phyloP scores from a whole-genome alignment of 2,888 invertebrate genomes.

The Lithophane leautieri region DNA sequence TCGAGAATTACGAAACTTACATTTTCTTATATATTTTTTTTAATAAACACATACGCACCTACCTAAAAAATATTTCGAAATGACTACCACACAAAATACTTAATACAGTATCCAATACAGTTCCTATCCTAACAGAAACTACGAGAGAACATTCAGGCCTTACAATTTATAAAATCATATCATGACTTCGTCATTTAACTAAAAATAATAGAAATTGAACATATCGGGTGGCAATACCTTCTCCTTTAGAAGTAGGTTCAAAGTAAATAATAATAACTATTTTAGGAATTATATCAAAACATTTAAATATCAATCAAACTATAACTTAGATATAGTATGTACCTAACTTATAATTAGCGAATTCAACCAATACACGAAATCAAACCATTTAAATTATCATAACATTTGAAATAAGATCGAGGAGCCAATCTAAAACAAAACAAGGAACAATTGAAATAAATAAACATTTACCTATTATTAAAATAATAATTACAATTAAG shows the following conservation, averaged over 20 bases:
- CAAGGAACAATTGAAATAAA: conserved; percentile 48
- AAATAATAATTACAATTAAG: conserved; percentile 13
- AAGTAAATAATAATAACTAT: conserved; percentile 35
- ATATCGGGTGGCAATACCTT: conserved; percentile 65
- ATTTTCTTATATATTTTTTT: background rate
- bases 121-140: conserved; percentile 19
- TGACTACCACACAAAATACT: background rate
- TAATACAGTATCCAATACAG: conserved; percentile 10
- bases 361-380: background rate
- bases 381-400: background rate
- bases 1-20: background rate
- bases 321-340: conserved; percentile 21
- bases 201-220: conserved; percentile 61
- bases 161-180: conserved; percentile 41
- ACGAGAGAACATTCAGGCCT: conserved; percentile 29
- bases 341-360: conserved; percentile 39
- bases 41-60: background rate
- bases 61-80: background rate
- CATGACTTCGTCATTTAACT: conserved; percentile 58
- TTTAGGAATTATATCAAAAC: conserved; percentile 47
- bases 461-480: conserved; percentile 31
- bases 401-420: background rate
- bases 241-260: conserved; percentile 58
- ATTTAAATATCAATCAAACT: conserved; percentile 30
- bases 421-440: conserved; percentile 28